These are phyloP conservation scores for Fringilla coelebs DNA, from an alignment of 2,797 vertebrate species.

Conservation along the genomic window DNA sequence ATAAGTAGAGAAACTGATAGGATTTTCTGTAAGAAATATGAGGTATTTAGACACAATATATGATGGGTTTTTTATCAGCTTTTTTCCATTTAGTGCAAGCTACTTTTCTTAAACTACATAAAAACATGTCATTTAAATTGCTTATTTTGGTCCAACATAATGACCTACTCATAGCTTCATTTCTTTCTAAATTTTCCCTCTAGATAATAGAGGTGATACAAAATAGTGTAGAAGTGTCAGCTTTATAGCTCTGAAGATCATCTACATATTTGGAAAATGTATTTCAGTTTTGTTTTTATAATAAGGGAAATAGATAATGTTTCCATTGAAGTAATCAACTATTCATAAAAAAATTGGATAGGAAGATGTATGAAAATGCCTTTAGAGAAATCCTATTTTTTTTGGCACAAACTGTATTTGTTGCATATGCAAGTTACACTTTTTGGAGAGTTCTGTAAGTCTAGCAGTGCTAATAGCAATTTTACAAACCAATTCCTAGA, in stretches of 20 bases:
- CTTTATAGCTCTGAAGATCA: conserved; percentile 55
- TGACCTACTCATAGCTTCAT: conserved; percentile 36
- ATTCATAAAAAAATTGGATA: conserved; percentile 38
- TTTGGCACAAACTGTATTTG: conserved; percentile 31
- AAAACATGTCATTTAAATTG: conserved; percentile 22
- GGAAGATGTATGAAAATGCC: conserved; percentile 39
- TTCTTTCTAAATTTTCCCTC: conserved; percentile 54
- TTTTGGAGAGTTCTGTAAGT: conserved; percentile 29
- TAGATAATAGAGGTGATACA: conserved; percentile 31
- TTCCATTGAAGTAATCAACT: conserved; percentile 69
- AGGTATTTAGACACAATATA: not conserved
- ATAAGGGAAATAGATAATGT: conserved; percentile 51
- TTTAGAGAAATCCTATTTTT: conserved; percentile 52
- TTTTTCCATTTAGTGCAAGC: not conserved
- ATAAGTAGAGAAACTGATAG: not conserved
- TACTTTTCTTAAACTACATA: not conserved
- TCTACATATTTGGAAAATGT: conserved; percentile 27
- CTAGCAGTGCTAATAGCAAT: not conserved
- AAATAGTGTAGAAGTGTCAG: conserved; percentile 24
- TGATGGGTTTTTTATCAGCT: not conserved
- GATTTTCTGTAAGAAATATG: not conserved
- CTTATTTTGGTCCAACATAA: conserved; percentile 52
- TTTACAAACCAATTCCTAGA: not conserved
- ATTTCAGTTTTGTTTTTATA: conserved; percentile 57
- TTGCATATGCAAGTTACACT: not conserved